Percentiles rank a stretch among this genome's conserved stretches.
These are phyloP conservation scores for Eclectus roratus DNA, from an alignment of 2,113 vertebrate species.

Conservation along the genomic window DNA sequence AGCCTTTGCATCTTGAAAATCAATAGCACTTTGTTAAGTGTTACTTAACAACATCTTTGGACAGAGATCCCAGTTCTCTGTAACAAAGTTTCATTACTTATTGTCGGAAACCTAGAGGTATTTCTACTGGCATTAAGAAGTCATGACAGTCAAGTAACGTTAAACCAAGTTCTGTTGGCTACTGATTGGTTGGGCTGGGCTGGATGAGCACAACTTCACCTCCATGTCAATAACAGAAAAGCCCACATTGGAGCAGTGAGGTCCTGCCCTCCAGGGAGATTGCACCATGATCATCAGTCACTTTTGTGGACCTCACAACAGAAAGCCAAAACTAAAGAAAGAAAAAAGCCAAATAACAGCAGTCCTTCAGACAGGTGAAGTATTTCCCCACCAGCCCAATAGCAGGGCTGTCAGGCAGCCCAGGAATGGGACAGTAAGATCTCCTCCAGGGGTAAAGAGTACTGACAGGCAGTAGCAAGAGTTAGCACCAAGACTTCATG, in stretches of 20 bases:
- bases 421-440: background rate
- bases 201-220: background rate
- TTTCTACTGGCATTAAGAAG: background rate
- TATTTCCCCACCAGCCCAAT: background rate
- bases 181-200: background rate
- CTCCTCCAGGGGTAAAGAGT: fast-evolving
- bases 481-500: background rate
- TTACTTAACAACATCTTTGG: background rate
- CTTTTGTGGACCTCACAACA: background rate
- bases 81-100: background rate
- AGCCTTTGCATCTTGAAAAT: background rate
- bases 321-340: background rate
- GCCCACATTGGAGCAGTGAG: background rate
- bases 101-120: background rate
- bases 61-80: background rate
- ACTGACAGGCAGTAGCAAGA: background rate
- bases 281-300: background rate
- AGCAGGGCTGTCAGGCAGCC: background rate
- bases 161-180: background rate
- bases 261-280: background rate
- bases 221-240: background rate
- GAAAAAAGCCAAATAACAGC: background rate
- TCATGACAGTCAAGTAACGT: background rate
- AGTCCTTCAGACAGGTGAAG: background rate
- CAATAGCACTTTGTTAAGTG: background rate